A percentile compares a stretch with the other conserved stretches of the same genome.
Evolutionary conservation across 2,888 invertebrate genomes (phyloP).

Genomic region (Diplazon laetatorius): DNA sequence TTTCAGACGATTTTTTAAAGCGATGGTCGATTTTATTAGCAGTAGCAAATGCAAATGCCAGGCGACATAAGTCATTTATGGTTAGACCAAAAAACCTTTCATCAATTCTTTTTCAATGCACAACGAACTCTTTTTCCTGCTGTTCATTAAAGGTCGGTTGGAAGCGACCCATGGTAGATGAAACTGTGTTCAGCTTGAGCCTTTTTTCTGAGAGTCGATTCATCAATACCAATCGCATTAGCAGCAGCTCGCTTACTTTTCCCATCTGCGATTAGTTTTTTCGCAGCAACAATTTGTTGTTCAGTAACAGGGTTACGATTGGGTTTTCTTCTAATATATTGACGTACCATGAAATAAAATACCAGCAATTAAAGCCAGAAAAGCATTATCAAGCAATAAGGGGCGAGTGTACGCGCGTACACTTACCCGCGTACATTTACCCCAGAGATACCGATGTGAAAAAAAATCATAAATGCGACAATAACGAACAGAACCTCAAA

Average conservation of each 20-base stretch:
- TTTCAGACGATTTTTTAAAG: slow-evolving; percentile 60
- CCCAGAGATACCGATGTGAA: slow-evolving; percentile 9
- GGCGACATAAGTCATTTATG: slow-evolving; percentile 44
- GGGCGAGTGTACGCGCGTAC: slow-evolving; percentile 48
- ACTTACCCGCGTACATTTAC: slow-evolving; percentile 53
- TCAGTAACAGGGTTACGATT: slow-evolving; percentile 29
- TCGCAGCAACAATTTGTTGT: slow-evolving; percentile 20
- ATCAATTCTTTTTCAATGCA: slow-evolving; percentile 60
- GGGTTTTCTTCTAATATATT: slow-evolving; percentile 25
- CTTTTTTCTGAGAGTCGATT: slow-evolving; percentile 34
- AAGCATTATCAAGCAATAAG: background rate
- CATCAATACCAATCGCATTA: slow-evolving; percentile 26
- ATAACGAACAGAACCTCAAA: no score
- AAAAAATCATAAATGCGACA: no score
- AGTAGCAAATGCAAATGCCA: slow-evolving; percentile 55
- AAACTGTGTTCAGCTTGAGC: slow-evolving; percentile 1
- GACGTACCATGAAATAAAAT: slow-evolving; percentile 23
- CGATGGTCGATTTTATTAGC: slow-evolving; percentile 57
- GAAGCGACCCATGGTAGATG: slow-evolving; percentile 53
- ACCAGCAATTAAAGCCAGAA: background rate
- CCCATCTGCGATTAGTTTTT: slow-evolving; percentile 26
- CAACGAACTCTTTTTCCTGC: slow-evolving; percentile 63
- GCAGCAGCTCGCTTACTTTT: slow-evolving; percentile 45
- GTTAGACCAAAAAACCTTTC: slow-evolving; percentile 59
- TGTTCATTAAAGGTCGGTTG: slow-evolving; percentile 60